phyloP scores from a whole-genome alignment of 2,888 invertebrate species.

The Apeira syringaria region DNA sequence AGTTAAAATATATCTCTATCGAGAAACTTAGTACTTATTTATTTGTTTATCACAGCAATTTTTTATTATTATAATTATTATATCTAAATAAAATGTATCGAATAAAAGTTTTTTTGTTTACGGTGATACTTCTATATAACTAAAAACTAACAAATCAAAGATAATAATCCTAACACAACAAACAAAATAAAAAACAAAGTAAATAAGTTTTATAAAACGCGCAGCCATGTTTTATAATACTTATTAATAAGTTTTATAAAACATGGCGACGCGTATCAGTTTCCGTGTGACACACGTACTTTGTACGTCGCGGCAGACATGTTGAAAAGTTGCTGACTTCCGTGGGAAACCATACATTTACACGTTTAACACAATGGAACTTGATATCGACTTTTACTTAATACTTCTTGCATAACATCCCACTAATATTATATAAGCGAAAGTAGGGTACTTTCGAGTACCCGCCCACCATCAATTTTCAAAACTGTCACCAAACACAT shows the following conservation, averaged over 20 bases:
- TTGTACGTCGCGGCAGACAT: not conserved
- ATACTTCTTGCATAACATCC: slow-evolving; percentile 2
- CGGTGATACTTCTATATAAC: too few relatives aligned
- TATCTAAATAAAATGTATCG: too few relatives aligned
- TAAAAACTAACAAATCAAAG: too few relatives aligned
- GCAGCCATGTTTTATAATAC: not conserved
- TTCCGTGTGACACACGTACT: not conserved
- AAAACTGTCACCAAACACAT: too few relatives aligned
- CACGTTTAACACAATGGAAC: slow-evolving; percentile 18
- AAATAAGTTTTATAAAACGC: not conserved
- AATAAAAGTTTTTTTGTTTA: too few relatives aligned
- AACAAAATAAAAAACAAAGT: not conserved
- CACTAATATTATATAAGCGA: not conserved
- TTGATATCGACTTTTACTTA: slow-evolving; percentile 7
- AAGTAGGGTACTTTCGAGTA: too few relatives aligned
- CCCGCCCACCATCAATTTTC: too few relatives aligned
- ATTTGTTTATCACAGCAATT: too few relatives aligned
- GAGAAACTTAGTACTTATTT: too few relatives aligned
- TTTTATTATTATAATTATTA: too few relatives aligned
- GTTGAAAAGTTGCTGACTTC: slow-evolving; percentile 18
- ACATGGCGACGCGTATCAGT: not conserved
- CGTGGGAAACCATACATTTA: slow-evolving; percentile 27
- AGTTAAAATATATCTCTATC: too few relatives aligned
- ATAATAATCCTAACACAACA: too few relatives aligned
- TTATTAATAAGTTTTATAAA: slow-evolving; percentile 2